Evolutionary conservation across 92 coral and sea anemone species (phyloP), one percentile per base, ranked within the genome.

Genomic region (Paramuricea clavata): DNA sequence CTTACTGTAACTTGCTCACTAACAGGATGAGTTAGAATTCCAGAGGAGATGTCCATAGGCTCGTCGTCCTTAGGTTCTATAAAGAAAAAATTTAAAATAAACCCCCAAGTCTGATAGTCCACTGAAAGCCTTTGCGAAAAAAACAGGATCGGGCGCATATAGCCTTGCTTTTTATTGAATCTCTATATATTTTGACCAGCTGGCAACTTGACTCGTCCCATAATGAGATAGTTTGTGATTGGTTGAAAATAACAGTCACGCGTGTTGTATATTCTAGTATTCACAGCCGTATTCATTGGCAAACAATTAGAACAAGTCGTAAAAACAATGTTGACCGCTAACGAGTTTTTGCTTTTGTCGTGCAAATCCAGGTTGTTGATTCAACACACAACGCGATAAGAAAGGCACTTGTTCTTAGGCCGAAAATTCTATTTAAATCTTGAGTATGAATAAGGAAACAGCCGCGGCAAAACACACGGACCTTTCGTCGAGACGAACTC

Each of bases 1-100:
- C 73, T 79, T 61, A 79, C 84, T 5, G 84, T 79, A 3, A 79
- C 72, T 41, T 79, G 84, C 60, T 79, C 84, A 17, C 84, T 79
- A 11, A 79, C 84, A 12, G 84, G 84, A 36, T 79, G 84, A 1
- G 84, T 78, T 28, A 78, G 49, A 30, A 52, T 21, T 22, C 54
- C 84, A 12, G 84, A 0, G 8, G 84, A 52, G 6, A 30, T 25
- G 2, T 36, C 49, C 72, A 60, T 79, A 5, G 54, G 12, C 5
- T 33, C 57, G 32, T 79, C 84, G 8, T 78, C 83, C 23, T 59
- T 35, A 11, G 34, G 71, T n/a, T 60, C 84, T 79, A 41, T 7
- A 54, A 52, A 28, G 44, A 39, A 39, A 39, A 10, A 39, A 5
- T 60, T 60, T n/a, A 22, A 1, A 22, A 11, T 7, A 60, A 60